A percentile compares a stretch with the other conserved stretches of the same genome.
Evolutionary conservation across 2,797 vertebrate genomes (phyloP).

Genomic region (Acomys russatus): DNA sequence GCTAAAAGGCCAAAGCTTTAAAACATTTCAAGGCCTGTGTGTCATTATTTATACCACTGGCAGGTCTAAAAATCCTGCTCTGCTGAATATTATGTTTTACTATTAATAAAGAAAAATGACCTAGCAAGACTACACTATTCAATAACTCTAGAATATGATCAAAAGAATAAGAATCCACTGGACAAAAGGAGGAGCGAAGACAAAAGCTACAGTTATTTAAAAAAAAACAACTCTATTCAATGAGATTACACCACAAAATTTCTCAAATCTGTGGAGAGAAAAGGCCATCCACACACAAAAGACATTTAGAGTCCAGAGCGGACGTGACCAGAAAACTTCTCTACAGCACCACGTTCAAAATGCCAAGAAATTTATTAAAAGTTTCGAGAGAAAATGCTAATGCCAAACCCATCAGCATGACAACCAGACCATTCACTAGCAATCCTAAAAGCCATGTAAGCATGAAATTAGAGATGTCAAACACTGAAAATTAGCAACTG

Average conservation of each 20-base stretch:
- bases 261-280: neutral
- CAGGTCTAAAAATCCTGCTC: too few relatives aligned
- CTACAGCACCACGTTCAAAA: neutral
- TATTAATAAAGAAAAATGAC: neutral
- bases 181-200: neutral
- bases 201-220: neutral
- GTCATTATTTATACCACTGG: too few relatives aligned
- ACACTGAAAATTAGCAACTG: neutral
- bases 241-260: neutral
- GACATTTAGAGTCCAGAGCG: neutral
- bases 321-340: neutral
- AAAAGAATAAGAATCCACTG: neutral
- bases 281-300: neutral
- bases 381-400: neutral
- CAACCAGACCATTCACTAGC: neutral
- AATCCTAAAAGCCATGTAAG: neutral
- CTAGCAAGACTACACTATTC: neutral
- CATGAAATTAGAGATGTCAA: neutral
- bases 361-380: neutral
- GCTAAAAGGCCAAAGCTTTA: too few relatives aligned
- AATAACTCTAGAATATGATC: neutral
- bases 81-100: neutral
- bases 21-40: too few relatives aligned
- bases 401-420: neutral
- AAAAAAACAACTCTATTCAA: neutral